Percentiles rank a stretch among this genome's conserved stretches.
Conservation (phyloP, 2,113 vertebrate species). For the Melanostigma gelatinosum region DNA sequence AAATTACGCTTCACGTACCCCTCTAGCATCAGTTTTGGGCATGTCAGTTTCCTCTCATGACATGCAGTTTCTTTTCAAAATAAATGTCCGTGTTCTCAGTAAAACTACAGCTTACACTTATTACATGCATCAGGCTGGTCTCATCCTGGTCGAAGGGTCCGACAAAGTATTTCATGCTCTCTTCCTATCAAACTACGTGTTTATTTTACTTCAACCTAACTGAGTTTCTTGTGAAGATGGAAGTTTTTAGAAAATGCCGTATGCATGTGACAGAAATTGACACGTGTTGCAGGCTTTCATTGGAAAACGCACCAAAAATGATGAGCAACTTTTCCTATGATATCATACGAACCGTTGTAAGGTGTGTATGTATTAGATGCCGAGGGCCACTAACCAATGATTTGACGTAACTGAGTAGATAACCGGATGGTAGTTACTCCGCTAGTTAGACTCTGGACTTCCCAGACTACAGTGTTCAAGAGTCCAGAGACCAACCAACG, state of each 20-base stretch:
- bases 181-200: too few relatives aligned
- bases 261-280: background rate
- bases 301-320: background rate
- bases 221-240: too few relatives aligned
- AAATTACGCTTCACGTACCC: too few relatives aligned
- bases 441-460: constrained; percentile 15
- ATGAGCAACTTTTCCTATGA: background rate
- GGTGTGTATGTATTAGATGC: background rate
- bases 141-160: too few relatives aligned
- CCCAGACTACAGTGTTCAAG: constrained; percentile 12
- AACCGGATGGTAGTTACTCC: background rate
- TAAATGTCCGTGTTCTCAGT: too few relatives aligned
- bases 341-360: background rate
- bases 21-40: too few relatives aligned
- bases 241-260: background rate
- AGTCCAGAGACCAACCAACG: background rate
- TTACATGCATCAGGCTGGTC: too few relatives aligned
- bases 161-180: too few relatives aligned
- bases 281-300: background rate
- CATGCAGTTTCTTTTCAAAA: too few relatives aligned
- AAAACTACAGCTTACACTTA: too few relatives aligned
- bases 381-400: background rate
- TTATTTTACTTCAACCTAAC: too few relatives aligned
- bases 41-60: too few relatives aligned
- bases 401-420: background rate